Evolutionary conservation across 2,113 vertebrate genomes (phyloP), one percentile per base, ranked within the genome.

Genomic region (Nematolebias whitei): DNA sequence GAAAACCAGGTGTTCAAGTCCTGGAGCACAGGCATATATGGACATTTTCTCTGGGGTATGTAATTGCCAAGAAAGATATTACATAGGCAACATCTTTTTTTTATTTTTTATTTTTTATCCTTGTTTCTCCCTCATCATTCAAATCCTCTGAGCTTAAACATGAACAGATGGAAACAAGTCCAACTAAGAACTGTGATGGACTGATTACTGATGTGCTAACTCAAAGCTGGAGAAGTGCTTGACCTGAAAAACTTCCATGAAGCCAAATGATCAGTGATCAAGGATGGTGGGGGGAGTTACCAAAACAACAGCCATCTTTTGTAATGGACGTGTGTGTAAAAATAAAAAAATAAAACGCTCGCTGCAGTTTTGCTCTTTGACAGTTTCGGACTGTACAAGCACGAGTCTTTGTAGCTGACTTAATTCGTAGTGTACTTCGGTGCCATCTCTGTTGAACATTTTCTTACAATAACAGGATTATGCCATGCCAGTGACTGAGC

Each of bases 21-120:
- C 12, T 49, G 57, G 39, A 80, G 79, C 60, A 48, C 43, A 45
- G 49, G 48, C 53, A 68, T 39, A 29, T 45, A 55, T 61, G 64
- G 63, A 22, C 6, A 11, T 18, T 29, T 54, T 48, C 59, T 73
- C 54, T 61, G 69, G 63, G 74, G 60, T 40, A 69, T 55, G 71
- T 51, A 83, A 89, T 85, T 80, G 70, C 86, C 87, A 86, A 88
- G 89, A 72, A 67, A 80, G 77, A 92, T 85, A 88, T 80, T 94
- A 94, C 94, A 95, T 95, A 95, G 95, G 96, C 95, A 95, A 95
- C 95, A 96, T 94, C 90, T 85, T 90, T 90, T 74, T 55, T 50
- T 75, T 78, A 74, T 56, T n/a, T n/a, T n/a, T n/a, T n/a, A n/a
- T n/a, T 67, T 75, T 78, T 76, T 56, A 74, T 9, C 76, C 65